Base-by-base conservation (phyloP, 2,113 vertebrate species). In the Talpa occidentalis region DNA sequence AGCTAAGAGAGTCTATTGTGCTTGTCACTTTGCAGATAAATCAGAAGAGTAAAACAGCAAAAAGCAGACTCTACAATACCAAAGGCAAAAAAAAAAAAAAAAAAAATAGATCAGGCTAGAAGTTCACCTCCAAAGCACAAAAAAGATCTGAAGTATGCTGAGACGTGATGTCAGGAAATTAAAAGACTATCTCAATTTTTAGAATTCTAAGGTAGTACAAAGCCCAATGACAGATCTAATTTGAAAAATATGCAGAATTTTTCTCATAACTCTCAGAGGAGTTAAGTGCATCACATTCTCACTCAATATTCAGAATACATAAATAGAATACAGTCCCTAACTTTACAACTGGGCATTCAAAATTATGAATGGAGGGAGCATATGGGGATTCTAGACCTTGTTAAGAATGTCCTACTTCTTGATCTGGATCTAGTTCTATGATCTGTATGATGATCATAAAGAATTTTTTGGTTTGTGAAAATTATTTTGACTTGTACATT, bases 1-100 rank as follows among this genome's bases (percentile, higher is more conserved):
- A 90, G 30, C 52, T 81, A 89, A 93, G 67, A 54, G 5, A 73
- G 32, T 15, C 44, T 21, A 60, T 10, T 60, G 22, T 62, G 35
- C 32, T 86, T 94, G 72, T 88, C 42, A 74, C 56, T 96, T 93
- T 24, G 32, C 35, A 88, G 26, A 5, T 4, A 56, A 84, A 94
- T 90, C 80, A 93, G 87, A 67, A 67, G 16, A 73, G 3, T 62
- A 78, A 56, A 85, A 76, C 3, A 79, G 44, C 40, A 76, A 76
- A 84, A 86, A 35, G 21, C 37, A n/a, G 30, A 35, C 6, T 69
- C 56, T 47, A 52, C 22, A 81, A 70, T 22, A 32, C 2, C 4
- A 28, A 86, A 17, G 22, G 49, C 10, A 22, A 66, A 28, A 56
- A 22, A 54, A 84, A 28, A 56, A 22, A 54, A 84, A 49, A 16